Base-by-base conservation (phyloP, 2,888 invertebrate species). In the Ornithoptera priamus region DNA sequence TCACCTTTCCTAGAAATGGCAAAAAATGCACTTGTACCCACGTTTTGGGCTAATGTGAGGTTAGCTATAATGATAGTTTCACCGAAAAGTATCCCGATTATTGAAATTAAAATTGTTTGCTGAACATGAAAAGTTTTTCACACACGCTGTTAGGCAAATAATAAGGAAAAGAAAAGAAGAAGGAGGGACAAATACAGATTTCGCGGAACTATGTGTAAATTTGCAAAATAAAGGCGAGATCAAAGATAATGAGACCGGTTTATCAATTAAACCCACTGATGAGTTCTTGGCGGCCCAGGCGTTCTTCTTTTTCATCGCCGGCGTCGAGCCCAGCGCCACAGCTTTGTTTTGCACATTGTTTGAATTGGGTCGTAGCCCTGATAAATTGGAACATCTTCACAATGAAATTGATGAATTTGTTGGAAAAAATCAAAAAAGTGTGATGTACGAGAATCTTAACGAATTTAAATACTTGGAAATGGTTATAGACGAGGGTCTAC, bases 271-370 rank as follows among this genome's bases (percentile, higher is more conserved):
- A 6, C 53, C 53, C 4, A 53, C 53, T 18, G 53, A 53, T n/a
- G 53, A 53, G 53, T 17, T 53, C 5, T 18, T 53, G 53, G 53
- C 53, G 53, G 53, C 53, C 1, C 53, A 53, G 6, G 53, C 53
- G 18, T 53, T 53, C 53, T 53, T 53, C n/a, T 53, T 53, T 6
- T 53, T 53, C 53, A n/a, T 53, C n/a, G 61, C 61, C 18, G 61
- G 61, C 2, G 61, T 61, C 8, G 61, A 61, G n/a, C 61, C 61
- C 17, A 61, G 61, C 36, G 39, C 61, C 30, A 61, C 61, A n/a
- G n/a, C 61, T 18, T 8, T 61, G n/a, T 61, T 61, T 36, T 39
- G 18, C 12, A 61, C 39, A 1, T 39, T 61, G 36, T 10, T 39
- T 1, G 61, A 61, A 61, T n/a, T 61, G n/a, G 39, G 61, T 8